Evolutionary conservation across 2,888 invertebrate genomes (phyloP).

Genomic region (Meteorus cinctellus): DNA sequence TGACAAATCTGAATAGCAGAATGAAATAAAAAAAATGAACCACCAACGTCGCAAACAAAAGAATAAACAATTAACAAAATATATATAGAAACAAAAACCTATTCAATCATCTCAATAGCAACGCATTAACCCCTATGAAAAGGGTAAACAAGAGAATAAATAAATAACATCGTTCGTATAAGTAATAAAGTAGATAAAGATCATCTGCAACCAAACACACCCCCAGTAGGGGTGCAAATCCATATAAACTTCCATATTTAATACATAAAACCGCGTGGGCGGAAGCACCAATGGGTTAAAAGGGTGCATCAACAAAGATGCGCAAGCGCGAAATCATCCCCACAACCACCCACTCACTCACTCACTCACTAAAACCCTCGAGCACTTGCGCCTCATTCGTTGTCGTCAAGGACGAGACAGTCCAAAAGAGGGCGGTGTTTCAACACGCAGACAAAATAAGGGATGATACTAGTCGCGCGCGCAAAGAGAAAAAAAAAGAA

Average conservation of each 20-base stretch:
- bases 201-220: background rate
- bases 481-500: constrained; percentile 13
- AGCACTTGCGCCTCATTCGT: constrained; percentile 43
- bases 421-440: constrained; percentile 45
- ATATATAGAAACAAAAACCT: too few relatives aligned
- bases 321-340: constrained; percentile 34
- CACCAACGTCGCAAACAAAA: background rate
- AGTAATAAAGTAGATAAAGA: constrained; percentile 3
- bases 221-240: background rate
- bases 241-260: background rate
- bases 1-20: background rate
- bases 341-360: too few relatives aligned
- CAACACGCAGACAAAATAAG: background rate
- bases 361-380: background rate
- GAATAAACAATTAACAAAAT: background rate
- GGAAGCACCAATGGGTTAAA: constrained; percentile 33
- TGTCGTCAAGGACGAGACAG: constrained; percentile 48
- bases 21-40: background rate
- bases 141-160: background rate
- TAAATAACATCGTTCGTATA: too few relatives aligned
- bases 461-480: too few relatives aligned
- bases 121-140: background rate
- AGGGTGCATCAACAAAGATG: constrained; percentile 15
- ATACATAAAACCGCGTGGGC: constrained; percentile 22
- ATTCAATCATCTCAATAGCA: too few relatives aligned